A percentile compares a stretch with the other conserved stretches of the same genome.
Conservation (phyloP, 2,888 invertebrate species). For the Acleris sparsana region DNA sequence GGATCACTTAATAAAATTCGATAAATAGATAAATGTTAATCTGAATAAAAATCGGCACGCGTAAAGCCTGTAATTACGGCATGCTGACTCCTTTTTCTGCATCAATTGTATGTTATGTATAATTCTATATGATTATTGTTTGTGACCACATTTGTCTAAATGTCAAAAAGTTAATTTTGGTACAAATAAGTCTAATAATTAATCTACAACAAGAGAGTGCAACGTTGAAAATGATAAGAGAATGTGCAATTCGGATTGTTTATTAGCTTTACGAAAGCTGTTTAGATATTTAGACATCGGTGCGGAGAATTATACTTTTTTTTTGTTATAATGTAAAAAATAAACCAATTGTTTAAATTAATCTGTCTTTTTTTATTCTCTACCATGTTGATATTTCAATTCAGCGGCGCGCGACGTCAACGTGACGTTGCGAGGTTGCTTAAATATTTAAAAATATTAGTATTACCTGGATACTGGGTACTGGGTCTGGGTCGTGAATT, state of each 20-base stretch:
- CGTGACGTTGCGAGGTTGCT: no score
- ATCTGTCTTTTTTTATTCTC: constrained; percentile 44
- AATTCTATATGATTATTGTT: constrained; percentile 29
- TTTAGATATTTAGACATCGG: constrained; percentile 33
- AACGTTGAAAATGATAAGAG: constrained; percentile 12
- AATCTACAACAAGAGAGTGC: constrained; percentile 10
- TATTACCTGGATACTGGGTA: no score
- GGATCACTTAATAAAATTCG: constrained; percentile 4
- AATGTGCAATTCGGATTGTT: constrained; percentile 23
- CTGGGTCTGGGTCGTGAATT: no score
- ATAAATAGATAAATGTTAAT: constrained; percentile 10
- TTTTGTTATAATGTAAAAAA: constrained; percentile 44
- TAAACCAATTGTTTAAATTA: constrained; percentile 72
- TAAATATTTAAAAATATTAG: no score
- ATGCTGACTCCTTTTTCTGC: constrained; percentile 10
- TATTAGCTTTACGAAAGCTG: constrained; percentile 29
- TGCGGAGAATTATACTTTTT: constrained; percentile 27
- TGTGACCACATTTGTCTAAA: constrained; percentile 45
- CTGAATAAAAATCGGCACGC: not conserved
- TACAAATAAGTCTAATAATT: constrained; percentile 41
- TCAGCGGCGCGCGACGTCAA: no score
- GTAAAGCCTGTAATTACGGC: not conserved
- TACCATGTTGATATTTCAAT: not conserved
- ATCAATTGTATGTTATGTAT: constrained; percentile 9
- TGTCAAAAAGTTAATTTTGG: constrained; percentile 42